Conservation (phyloP, 2,113 vertebrate genomes). For the Rana temporaria region DNA sequence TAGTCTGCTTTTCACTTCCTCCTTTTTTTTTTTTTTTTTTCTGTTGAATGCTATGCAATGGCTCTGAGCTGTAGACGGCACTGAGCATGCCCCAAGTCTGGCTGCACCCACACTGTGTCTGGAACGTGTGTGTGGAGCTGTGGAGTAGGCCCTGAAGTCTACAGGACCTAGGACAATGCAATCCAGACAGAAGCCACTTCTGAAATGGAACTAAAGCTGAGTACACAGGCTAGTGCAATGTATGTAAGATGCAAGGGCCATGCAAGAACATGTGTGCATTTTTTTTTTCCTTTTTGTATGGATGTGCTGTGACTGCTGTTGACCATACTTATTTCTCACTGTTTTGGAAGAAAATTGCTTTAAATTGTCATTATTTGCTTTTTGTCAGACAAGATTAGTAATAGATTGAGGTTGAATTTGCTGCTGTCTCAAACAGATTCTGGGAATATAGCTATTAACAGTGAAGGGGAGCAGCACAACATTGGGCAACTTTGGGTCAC, state of each 20-base stretch:
- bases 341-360: neutral
- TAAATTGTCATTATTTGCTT: no score
- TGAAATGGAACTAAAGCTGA: no score
- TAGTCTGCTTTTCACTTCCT: slow-evolving; percentile 63
- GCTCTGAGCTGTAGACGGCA: slow-evolving; percentile 67
- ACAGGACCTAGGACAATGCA: slow-evolving; percentile 62
- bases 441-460: neutral
- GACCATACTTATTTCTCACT: neutral
- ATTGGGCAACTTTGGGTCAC: neutral
- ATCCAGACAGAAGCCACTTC: slow-evolving; percentile 47
- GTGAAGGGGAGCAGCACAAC: slow-evolving; percentile 1
- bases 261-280: neutral
- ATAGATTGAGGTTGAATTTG: neutral
- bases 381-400: neutral
- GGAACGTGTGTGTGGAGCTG: slow-evolving; percentile 70
- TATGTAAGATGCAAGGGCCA: neutral
- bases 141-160: slow-evolving; percentile 68
- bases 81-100: slow-evolving; percentile 76
- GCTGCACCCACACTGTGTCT: slow-evolving; percentile 73
- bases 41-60: slow-evolving; percentile 72
- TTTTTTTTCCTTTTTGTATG: neutral
- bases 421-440: slow-evolving; percentile 25
- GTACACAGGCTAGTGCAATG: neutral
- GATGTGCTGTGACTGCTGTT: neutral
- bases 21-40: slow-evolving; percentile 61